A percentile compares a stretch with the other conserved stretches of the same genome.
Conservation (phyloP, 2,888 invertebrate genomes). For the Parasteatoda lunata region DNA sequence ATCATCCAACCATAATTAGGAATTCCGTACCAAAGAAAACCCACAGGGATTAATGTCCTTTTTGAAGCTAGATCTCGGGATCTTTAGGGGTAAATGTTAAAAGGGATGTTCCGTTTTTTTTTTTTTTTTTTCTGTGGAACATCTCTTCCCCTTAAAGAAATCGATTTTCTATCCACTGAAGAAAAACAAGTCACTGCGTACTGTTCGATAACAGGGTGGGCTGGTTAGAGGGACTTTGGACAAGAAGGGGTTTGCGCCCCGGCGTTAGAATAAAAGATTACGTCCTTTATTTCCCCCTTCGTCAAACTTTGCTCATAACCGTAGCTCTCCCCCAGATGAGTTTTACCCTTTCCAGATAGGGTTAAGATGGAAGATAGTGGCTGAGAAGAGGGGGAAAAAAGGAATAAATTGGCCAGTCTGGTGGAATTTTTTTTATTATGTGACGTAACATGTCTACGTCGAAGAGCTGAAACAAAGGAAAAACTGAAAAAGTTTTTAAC, state of each 20-base stretch:
- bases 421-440: slow-evolving; percentile 22
- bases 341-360: slow-evolving; percentile 37
- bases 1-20: slow-evolving; percentile 3
- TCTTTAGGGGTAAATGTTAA: slow-evolving; percentile 30
- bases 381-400: background rate
- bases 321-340: slow-evolving; percentile 30
- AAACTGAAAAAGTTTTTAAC: no score
- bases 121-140: slow-evolving; percentile 41
- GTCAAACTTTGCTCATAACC: slow-evolving; percentile 61
- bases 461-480: background rate
- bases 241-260: slow-evolving; percentile 43
- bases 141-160: slow-evolving; percentile 44
- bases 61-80: slow-evolving; percentile 13
- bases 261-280: slow-evolving; percentile 66
- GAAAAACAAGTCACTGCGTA: slow-evolving; percentile 63
- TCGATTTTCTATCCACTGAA: slow-evolving; percentile 63
- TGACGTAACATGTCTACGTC: background rate
- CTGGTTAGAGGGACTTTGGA: slow-evolving; percentile 36
- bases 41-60: slow-evolving; percentile 37
- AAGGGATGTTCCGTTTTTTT: slow-evolving; percentile 24
- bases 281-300: slow-evolving; percentile 49
- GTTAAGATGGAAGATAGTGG: slow-evolving; percentile 26
- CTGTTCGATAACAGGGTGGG: slow-evolving; percentile 50
- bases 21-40: slow-evolving; percentile 11
- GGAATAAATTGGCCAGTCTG: slow-evolving; percentile 14